phyloP scores from a whole-genome alignment of 2,797 vertebrate species.

The Ceryle rudis region DNA sequence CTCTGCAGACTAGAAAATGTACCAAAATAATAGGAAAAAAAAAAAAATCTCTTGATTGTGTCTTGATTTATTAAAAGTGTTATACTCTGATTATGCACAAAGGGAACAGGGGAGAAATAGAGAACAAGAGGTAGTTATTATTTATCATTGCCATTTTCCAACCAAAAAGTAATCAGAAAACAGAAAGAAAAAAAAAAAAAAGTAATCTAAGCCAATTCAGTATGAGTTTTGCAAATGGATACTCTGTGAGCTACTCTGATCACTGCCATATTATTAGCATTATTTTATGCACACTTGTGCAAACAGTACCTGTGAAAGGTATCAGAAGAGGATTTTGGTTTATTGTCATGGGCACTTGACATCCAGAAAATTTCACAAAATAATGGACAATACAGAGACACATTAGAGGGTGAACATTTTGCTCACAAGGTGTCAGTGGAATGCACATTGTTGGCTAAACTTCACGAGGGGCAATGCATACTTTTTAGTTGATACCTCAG shows the following conservation, averaged over 20 bases:
- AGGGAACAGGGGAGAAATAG: background rate
- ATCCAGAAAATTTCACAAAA: background rate
- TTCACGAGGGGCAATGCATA: background rate
- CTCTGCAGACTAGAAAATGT: constrained; percentile 17
- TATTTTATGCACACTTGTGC: background rate
- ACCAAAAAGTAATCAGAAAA: background rate
- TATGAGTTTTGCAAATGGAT: background rate
- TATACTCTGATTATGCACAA: background rate
- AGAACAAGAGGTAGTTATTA: background rate
- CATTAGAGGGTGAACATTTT: background rate
- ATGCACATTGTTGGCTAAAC: background rate
- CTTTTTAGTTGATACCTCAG: background rate
- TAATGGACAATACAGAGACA: background rate
- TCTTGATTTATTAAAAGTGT: constrained; percentile 8
- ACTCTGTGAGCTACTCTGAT: background rate
- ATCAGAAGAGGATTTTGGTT: background rate
- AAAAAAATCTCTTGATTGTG: background rate
- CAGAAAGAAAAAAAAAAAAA: background rate
- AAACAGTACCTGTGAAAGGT: background rate
- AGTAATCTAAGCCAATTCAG: background rate
- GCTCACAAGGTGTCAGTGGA: background rate
- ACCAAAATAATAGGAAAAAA: background rate
- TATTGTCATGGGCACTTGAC: background rate
- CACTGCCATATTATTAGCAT: background rate
- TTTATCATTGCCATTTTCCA: background rate